A percentile compares a stretch with the other conserved stretches of the same genome.
These are phyloP conservation scores for Hydrocynus forskahlii DNA, from an alignment of 2,797 vertebrate species.

Conservation along the genomic window DNA sequence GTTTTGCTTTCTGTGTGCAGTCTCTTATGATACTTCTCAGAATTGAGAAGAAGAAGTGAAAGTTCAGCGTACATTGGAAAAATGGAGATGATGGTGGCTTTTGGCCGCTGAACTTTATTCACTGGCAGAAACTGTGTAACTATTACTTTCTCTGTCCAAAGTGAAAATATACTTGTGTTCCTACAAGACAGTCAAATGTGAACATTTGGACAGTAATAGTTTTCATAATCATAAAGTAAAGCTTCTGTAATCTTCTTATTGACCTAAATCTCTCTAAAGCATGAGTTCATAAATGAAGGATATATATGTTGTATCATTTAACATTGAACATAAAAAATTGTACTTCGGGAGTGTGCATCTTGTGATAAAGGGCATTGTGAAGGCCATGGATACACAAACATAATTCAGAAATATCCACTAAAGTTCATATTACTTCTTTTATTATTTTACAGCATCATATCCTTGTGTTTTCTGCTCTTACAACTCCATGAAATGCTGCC, in stretches of 20 bases:
- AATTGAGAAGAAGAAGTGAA: slow-evolving; percentile 25
- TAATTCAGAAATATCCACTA: too few species aligned
- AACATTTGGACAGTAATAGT: neutral
- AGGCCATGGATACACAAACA: neutral
- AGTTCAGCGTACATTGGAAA: neutral
- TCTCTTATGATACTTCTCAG: slow-evolving; percentile 21
- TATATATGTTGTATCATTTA: neutral
- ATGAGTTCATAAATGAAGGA: slow-evolving; percentile 9
- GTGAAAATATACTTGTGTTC: neutral
- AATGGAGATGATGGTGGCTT: neutral
- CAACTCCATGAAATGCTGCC: neutral
- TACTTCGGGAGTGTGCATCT: neutral
- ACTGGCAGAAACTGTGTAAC: neutral
- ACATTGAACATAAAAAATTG: neutral
- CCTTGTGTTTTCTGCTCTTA: neutral
- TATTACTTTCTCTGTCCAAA: neutral
- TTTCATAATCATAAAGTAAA: neutral
- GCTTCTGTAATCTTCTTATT: slow-evolving; percentile 12
- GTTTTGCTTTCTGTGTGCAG: neutral
- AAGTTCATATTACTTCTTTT: too few species aligned
- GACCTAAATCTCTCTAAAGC: slow-evolving; percentile 34
- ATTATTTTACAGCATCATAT: neutral
- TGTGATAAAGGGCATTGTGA: neutral
- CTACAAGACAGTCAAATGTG: neutral
- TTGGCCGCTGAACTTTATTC: neutral